phyloP scores from a whole-genome alignment of 1,140 invertebrate genomes.

The Apis laboriosa region DNA sequence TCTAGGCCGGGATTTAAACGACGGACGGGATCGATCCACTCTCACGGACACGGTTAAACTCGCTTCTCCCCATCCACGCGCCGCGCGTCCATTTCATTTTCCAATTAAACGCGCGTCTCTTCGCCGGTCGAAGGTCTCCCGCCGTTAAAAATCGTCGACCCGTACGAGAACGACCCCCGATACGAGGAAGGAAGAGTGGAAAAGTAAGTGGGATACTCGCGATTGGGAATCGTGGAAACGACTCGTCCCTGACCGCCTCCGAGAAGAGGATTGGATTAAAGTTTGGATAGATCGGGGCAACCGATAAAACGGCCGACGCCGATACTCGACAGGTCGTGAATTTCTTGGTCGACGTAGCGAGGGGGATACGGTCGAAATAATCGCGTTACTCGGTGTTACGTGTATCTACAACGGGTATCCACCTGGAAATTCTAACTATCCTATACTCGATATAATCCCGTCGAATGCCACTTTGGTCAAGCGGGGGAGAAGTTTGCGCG shows the following conservation, averaged over 20 bases:
- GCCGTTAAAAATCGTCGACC: neutral
- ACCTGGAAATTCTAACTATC: conserved; percentile 30
- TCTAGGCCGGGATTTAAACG: conserved; percentile 39
- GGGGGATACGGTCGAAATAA: conserved; percentile 30
- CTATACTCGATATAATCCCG: conserved; percentile 20
- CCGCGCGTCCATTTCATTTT: conserved; percentile 24
- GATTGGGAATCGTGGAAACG: too few relatives aligned
- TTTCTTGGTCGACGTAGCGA: conserved; percentile 17
- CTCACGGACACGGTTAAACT: conserved; percentile 24
- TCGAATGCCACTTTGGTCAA: neutral
- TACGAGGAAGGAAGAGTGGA: too few relatives aligned
- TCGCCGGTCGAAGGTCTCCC: neutral
- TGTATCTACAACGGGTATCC: conserved; percentile 24
- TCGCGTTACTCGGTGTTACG: conserved; percentile 30
- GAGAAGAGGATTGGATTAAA: too few relatives aligned
- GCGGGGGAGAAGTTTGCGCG: neutral
- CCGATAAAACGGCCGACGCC: conserved; percentile 8
- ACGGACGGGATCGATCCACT: conserved; percentile 20
- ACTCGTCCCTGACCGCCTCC: too few relatives aligned
- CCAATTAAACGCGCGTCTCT: conserved; percentile 27
- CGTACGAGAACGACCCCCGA: neutral
- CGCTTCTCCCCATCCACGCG: neutral
- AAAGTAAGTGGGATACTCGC: too few relatives aligned
- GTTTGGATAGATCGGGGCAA: neutral
- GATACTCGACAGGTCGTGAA: conserved; percentile 25